Percentiles rank a stretch among this genome's conserved stretches.
These are phyloP conservation scores for Nomada flava DNA, from an alignment of 2,888 invertebrate species.

Conservation along the genomic window DNA sequence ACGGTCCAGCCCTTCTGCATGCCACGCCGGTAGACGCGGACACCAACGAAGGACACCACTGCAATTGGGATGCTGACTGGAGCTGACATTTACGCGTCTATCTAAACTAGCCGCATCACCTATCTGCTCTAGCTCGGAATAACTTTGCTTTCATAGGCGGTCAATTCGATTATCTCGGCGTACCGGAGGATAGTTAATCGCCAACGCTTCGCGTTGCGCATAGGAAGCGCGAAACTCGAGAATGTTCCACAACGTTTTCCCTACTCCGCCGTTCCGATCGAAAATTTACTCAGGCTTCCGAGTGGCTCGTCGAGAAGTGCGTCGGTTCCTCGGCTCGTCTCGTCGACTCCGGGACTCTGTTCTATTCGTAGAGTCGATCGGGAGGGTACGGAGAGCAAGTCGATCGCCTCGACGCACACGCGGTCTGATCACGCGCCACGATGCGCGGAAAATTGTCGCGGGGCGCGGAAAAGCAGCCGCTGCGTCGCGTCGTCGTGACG, in stretches of 20 bases:
- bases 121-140: conserved; percentile 72
- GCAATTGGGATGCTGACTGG: conserved; percentile 3
- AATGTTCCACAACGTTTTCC: too few relatives aligned
- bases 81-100: background rate
- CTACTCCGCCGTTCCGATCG: too few relatives aligned
- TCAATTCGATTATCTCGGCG: conserved; percentile 79
- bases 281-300: too few relatives aligned
- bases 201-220: too few relatives aligned
- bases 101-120: conserved; percentile 37
- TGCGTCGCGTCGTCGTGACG: too few relatives aligned
- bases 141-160: conserved; percentile 78
- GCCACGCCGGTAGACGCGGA: too few relatives aligned
- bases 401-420: background rate
- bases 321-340: too few relatives aligned
- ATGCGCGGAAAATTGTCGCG: background rate
- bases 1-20: conserved; percentile 5
- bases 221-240: too few relatives aligned
- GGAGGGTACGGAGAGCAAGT: too few relatives aligned
- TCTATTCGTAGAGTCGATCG: too few relatives aligned
- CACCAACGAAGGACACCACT: background rate
- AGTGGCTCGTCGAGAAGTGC: too few relatives aligned
- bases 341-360: too few relatives aligned
- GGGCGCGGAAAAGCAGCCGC: background rate
- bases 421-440: background rate
- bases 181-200: conserved; percentile 71